phyloP scores from a whole-genome alignment of 2,113 vertebrate species.

The Herpailurus yagouaroundi region DNA sequence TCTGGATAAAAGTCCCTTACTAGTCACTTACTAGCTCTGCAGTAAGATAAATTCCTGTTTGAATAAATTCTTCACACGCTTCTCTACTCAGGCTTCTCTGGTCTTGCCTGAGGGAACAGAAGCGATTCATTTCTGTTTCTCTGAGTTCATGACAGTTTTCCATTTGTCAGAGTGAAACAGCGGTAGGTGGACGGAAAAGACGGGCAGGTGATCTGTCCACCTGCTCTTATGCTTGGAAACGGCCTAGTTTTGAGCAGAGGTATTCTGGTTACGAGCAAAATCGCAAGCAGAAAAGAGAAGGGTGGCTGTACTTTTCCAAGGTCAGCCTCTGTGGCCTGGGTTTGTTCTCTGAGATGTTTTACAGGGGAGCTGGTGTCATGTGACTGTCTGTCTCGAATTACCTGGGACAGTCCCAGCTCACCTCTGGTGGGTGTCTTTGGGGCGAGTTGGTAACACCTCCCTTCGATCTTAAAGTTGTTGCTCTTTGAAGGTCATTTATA shows the following conservation, averaged over 20 bases:
- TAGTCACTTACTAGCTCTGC: not conserved
- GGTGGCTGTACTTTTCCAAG: not conserved
- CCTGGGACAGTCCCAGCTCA: not conserved
- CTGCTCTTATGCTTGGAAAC: not conserved
- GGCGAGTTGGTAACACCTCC: not conserved
- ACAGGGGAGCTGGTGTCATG: not conserved
- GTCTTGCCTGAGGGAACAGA: not conserved
- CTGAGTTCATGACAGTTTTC: slow-evolving; percentile 9
- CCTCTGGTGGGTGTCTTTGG: not conserved
- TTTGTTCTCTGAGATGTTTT: not conserved
- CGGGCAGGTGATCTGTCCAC: not conserved
- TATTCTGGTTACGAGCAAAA: not conserved
- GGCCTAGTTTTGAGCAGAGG: not conserved
- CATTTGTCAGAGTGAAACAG: not conserved
- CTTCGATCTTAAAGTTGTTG: not conserved
- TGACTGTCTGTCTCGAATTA: not conserved
- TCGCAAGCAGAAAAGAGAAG: not conserved
- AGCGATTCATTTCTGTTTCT: not conserved
- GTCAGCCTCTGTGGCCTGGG: not conserved
- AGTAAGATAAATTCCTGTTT: not conserved
- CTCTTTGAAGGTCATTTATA: not conserved
- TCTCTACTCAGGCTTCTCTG: not conserved
- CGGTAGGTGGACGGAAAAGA: not conserved
- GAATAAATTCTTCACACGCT: not conserved
- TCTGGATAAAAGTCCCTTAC: not conserved